A percentile compares a stretch with the other conserved stretches of the same genome.
phyloP scores from a whole-genome alignment of 2,888 invertebrate genomes.

The Phyllotreta cruciferae region DNA sequence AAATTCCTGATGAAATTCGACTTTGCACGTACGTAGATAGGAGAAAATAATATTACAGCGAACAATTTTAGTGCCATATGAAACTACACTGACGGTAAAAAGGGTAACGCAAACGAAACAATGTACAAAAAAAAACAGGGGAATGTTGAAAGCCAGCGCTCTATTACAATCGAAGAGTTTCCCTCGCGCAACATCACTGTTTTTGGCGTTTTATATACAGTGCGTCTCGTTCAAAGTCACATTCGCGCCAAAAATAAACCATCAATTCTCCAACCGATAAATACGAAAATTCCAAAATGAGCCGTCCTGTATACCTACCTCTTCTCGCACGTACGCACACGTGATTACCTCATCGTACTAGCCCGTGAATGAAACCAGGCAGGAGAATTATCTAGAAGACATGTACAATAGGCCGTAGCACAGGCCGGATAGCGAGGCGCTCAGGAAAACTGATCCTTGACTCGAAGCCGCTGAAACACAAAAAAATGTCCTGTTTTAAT shows the following conservation, averaged over 20 bases:
- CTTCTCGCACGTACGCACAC: no score
- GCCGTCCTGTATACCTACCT: conserved; percentile 13
- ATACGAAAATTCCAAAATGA: no score
- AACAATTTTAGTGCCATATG: conserved; percentile 54
- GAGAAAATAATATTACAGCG: conserved; percentile 34
- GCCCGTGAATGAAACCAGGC: conserved; percentile 37
- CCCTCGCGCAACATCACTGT: conserved; percentile 44
- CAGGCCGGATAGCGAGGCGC: conserved; percentile 50
- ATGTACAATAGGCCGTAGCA: conserved; percentile 50
- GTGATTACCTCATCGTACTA: conserved; percentile 31
- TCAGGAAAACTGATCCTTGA: conserved; percentile 51
- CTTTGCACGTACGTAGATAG: conserved; percentile 12
- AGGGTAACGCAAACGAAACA: conserved; percentile 27
- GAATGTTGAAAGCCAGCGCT: conserved; percentile 50
- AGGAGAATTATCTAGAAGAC: conserved; percentile 54
- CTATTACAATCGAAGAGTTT: conserved; percentile 31
- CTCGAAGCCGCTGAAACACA: conserved; percentile 57
- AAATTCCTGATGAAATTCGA: conserved; percentile 8
- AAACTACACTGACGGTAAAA: conserved; percentile 49
- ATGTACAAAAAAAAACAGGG: conserved; percentile 36
- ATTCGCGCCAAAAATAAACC: neutral
- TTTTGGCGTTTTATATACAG: conserved; percentile 48
- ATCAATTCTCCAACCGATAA: no score
- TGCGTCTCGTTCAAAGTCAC: neutral
- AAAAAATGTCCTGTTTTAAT: conserved; percentile 30